Conservation (phyloP, 1,140 invertebrate genomes). For the Geopemphigus sp. region DNA sequence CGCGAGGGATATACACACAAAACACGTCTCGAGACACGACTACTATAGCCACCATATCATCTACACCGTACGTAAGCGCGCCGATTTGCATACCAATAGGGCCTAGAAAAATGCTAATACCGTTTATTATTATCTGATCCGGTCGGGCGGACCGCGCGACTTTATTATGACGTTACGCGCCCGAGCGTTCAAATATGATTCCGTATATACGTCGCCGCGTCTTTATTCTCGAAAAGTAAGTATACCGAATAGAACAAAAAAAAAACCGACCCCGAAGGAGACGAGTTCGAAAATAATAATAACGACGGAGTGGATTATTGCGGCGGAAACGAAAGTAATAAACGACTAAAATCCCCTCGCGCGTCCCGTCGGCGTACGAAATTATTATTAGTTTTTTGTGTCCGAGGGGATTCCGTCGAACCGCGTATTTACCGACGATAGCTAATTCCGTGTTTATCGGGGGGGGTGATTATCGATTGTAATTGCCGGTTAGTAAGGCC, state of each 20-base stretch:
- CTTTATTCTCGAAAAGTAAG: not conserved
- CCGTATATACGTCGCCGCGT: not conserved
- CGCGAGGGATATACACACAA: not conserved
- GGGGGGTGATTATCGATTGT: slow-evolving; percentile 31
- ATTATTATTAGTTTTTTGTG: slow-evolving; percentile 1
- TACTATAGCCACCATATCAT: not conserved
- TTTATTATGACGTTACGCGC: not conserved
- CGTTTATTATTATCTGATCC: slow-evolving; percentile 28
- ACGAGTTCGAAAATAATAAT: slow-evolving; percentile 28
- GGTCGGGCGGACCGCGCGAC: not conserved
- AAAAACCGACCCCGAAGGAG: not conserved
- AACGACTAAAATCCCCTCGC: slow-evolving; percentile 7
- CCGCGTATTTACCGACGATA: slow-evolving; percentile 8
- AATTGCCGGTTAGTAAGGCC: slow-evolving; percentile 29
- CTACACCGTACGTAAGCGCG: no score
- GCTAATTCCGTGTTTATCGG: slow-evolving; percentile 40
- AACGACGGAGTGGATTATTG: slow-evolving; percentile 3
- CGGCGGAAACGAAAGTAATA: slow-evolving; percentile 31
- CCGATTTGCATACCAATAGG: slow-evolving; percentile 22
- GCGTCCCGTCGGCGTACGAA: not conserved
- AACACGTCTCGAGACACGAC: not conserved
- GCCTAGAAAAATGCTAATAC: slow-evolving; percentile 30
- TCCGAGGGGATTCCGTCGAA: slow-evolving; percentile 13
- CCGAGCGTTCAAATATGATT: no score
- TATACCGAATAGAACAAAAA: not conserved